Evolutionary conservation across 2,113 vertebrate genomes (phyloP).

Genomic region (Poicephalus meyeri): DNA sequence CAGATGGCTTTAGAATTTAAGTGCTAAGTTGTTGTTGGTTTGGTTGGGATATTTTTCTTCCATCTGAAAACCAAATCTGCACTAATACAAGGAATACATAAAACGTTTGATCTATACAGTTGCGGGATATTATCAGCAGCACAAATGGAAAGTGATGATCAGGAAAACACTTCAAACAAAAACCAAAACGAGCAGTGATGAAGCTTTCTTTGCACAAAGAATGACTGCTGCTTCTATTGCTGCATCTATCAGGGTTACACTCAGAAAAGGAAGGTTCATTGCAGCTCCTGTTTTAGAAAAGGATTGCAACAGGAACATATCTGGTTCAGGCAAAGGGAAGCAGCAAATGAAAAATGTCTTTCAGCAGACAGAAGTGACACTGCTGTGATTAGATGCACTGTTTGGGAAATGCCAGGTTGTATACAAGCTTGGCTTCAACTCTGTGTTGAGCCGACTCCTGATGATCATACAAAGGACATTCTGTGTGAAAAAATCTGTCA

Average conservation of each 20-base stretch:
- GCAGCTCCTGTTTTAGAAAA: not conserved
- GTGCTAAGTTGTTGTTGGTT: not conserved
- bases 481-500: not conserved
- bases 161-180: not conserved
- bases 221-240: not conserved
- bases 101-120: not conserved
- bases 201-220: not conserved
- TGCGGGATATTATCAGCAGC: not conserved
- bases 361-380: not conserved
- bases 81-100: not conserved
- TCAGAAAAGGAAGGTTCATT: not conserved
- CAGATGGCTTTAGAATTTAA: conserved; percentile 32
- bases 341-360: not conserved
- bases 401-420: not conserved
- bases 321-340: not conserved
- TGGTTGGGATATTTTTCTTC: not conserved
- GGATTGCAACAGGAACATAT: not conserved
- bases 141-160: not conserved
- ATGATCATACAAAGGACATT: not conserved
- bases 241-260: not conserved
- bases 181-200: not conserved
- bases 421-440: not conserved
- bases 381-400: not conserved
- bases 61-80: not conserved
- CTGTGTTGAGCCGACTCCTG: not conserved